Base-by-base conservation (phyloP, 2,888 invertebrate species). In the Meteorus colon region DNA sequence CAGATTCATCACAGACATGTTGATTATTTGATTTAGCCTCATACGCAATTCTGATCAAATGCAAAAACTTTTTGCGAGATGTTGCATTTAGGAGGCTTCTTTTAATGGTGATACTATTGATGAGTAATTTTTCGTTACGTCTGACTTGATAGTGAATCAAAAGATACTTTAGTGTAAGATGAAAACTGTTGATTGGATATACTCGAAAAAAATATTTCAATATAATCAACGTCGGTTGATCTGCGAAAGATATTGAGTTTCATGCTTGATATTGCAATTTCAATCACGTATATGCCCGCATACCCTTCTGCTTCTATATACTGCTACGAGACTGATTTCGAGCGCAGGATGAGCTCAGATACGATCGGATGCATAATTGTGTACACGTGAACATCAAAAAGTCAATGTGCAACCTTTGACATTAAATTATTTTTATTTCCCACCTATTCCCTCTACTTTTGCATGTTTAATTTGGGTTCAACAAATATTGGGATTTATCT, bases 261-360 rank as follows among this genome's bases (percentile, higher is more conserved):
- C 12, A 48, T 29, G 24, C 4, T 67, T 41, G 14, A 67, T 55
- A 55, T 48, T 45, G 41, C n/a, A 67, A 73, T 73, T 73, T 67
- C 19, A 29, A 73, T 73, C 73, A 73, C 73, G 73, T 73, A 73
- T 27, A 31, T 63, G 34, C 67, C n/a, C 12, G 8, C 14, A 2
- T 19, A 4, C n/a, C 24, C 41, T 37, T 37, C 41, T 37, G 5
- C 41, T 37, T 37, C 24, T 37, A n/a, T 41, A 37, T 24, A 2
- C 48, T 45, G 45, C 67, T 27, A 24, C 55, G 14, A 14, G 55
- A 55, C 45, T 73, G 59, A 73, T 73, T 73, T 29, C 67, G 8
- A 67, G 48, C 14, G 14, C 45, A 67, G 66, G 67, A 67, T 66
- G 66, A 41, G 73, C 60, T 41, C 29, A 24, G 59, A 59, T 24